Percentiles rank a stretch among this genome's conserved stretches.
These are phyloP conservation scores for Saimiri boliviensis DNA, from an alignment of 2,113 vertebrate species.

Conservation along the genomic window DNA sequence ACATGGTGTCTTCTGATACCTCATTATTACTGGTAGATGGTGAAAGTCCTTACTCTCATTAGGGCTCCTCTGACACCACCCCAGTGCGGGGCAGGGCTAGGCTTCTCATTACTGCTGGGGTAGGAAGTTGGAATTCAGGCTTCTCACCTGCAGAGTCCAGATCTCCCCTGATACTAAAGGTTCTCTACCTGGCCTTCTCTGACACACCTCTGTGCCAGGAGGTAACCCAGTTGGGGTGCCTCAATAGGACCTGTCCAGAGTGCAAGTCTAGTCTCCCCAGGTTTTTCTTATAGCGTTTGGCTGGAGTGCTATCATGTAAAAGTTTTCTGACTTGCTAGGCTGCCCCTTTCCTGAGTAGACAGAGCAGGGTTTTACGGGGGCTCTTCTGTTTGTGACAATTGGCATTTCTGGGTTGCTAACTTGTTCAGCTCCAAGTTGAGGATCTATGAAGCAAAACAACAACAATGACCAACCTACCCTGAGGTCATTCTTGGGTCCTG, in stretches of 20 bases:
- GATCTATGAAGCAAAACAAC: background rate
- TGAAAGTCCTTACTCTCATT: too few relatives aligned
- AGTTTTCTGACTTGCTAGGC: background rate
- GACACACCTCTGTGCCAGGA: background rate
- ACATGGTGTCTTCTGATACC: background rate
- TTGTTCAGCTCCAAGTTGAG: background rate
- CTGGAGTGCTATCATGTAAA: background rate
- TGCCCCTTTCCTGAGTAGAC: background rate
- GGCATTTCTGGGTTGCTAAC: background rate
- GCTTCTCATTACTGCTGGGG: background rate
- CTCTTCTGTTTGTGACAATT: background rate
- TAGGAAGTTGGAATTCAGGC: background rate
- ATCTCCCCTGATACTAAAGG: fast-evolving
- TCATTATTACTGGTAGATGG: too few relatives aligned
- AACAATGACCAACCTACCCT: background rate
- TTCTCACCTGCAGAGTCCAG: background rate
- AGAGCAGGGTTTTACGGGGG: background rate
- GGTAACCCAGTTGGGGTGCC: background rate
- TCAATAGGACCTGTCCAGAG: background rate
- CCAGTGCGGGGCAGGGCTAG: too few relatives aligned
- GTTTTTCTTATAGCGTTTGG: background rate
- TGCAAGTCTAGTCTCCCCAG: background rate
- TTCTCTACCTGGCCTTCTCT: background rate
- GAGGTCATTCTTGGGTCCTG: background rate
- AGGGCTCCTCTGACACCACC: background rate